Conservation (phyloP, 2,888 invertebrate genomes). For the Parasteatoda lunata region DNA sequence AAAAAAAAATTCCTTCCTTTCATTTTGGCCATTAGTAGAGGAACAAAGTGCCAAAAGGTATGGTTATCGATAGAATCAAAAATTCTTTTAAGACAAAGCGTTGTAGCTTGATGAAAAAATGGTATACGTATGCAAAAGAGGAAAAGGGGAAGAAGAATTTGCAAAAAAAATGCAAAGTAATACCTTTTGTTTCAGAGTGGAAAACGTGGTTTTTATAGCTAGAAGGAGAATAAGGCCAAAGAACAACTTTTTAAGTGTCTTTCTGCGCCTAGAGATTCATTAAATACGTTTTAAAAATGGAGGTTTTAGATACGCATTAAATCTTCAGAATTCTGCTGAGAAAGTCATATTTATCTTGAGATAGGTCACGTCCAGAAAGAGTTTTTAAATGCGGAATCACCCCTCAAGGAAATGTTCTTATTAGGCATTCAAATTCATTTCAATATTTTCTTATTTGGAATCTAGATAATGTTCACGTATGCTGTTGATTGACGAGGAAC, state of each 20-base stretch:
- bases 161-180: constrained; percentile 16
- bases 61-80: background rate
- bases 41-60: background rate
- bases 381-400: background rate
- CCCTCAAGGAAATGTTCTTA: background rate
- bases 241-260: constrained; percentile 5
- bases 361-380: constrained; percentile 43
- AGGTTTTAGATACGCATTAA: constrained; percentile 11
- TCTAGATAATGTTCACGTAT: too few species aligned
- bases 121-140: background rate
- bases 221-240: background rate
- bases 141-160: background rate
- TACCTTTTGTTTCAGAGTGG: constrained; percentile 21
- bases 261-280: constrained; percentile 35
- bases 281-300: constrained; percentile 39
- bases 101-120: background rate
- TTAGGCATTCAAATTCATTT: background rate
- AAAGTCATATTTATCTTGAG: constrained; percentile 30
- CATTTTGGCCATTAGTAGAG: constrained; percentile 2
- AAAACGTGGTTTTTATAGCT: constrained; percentile 9
- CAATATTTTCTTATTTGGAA: too few species aligned
- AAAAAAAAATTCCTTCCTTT: background rate
- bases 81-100: background rate
- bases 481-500: too few species aligned
- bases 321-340: constrained; percentile 31